Conservation (phyloP, 2,888 invertebrate genomes). For the Periphyllus acericola region DNA sequence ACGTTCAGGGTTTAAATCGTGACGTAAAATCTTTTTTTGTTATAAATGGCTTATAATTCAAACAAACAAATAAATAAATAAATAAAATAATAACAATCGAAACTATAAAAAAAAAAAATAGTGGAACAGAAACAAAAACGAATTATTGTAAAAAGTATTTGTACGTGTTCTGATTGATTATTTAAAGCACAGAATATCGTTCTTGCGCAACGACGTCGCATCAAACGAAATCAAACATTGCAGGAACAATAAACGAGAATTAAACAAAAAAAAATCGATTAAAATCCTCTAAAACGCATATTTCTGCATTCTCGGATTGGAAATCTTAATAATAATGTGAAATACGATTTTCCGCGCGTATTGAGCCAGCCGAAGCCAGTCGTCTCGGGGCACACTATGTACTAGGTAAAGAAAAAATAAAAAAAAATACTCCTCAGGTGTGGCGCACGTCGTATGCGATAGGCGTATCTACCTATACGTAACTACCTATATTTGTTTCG, state of each 20-base stretch:
- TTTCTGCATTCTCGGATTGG: background rate
- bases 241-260: too few relatives aligned
- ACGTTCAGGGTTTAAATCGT: slow-evolving; percentile 30
- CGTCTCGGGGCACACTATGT: background rate
- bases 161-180: background rate
- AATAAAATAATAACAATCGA: too few relatives aligned
- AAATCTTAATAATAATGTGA: background rate
- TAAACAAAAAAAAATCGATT: too few relatives aligned
- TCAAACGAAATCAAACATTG: too few relatives aligned
- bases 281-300: too few relatives aligned
- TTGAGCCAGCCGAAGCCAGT: background rate
- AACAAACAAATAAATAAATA: too few relatives aligned
- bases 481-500: too few relatives aligned
- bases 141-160: background rate
- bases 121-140: background rate
- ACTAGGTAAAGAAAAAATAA: too few relatives aligned
- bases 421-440: background rate
- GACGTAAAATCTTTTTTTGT: background rate
- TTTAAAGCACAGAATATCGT: background rate
- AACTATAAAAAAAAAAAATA: too few relatives aligned
- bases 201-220: too few relatives aligned
- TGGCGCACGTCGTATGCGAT: background rate
- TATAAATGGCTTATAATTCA: background rate
- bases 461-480: background rate
- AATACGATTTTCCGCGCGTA: background rate